These are phyloP conservation scores for Calliphora vomitoria DNA, from an alignment of 2,888 invertebrate species.

Conservation along the genomic window DNA sequence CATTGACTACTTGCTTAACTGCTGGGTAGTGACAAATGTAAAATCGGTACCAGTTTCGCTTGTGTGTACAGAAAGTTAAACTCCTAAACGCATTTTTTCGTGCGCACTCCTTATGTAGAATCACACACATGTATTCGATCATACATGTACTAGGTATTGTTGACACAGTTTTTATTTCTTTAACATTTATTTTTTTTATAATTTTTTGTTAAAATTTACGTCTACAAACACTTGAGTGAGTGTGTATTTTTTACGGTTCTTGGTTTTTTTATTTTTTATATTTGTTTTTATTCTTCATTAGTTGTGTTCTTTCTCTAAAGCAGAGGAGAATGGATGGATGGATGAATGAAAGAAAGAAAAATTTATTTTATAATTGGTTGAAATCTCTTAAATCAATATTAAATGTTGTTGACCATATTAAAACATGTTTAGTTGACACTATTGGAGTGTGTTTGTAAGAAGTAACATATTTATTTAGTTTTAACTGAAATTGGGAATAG, in stretches of 20 bases:
- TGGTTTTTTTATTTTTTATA: conserved; percentile 27
- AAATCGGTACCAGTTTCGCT: too few species aligned
- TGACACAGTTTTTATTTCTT: too few species aligned
- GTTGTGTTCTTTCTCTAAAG: neutral
- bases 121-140: neutral
- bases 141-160: neutral
- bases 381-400: conserved; percentile 58
- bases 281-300: conserved; percentile 21
- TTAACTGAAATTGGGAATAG: conserved; percentile 15
- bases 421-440: conserved; percentile 66
- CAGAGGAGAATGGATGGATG: neutral
- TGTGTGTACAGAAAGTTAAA: too few species aligned
- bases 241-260: conserved; percentile 41
- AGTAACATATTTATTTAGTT: conserved; percentile 20
- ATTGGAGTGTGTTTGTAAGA: conserved; percentile 21
- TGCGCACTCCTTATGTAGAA: neutral
- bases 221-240: conserved; percentile 23
- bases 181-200: neutral
- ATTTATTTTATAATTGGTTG: conserved; percentile 64
- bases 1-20: too few species aligned
- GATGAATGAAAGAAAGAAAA: conserved; percentile 39
- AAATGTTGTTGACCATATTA: conserved; percentile 56
- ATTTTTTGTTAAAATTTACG: too few species aligned
- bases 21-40: too few species aligned
- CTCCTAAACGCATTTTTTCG: too few species aligned